Percentiles rank a stretch among this genome's conserved stretches.
These are phyloP conservation scores for Timema cristinae DNA, from an alignment of 2,888 invertebrate genomes.

Conservation along the genomic window DNA sequence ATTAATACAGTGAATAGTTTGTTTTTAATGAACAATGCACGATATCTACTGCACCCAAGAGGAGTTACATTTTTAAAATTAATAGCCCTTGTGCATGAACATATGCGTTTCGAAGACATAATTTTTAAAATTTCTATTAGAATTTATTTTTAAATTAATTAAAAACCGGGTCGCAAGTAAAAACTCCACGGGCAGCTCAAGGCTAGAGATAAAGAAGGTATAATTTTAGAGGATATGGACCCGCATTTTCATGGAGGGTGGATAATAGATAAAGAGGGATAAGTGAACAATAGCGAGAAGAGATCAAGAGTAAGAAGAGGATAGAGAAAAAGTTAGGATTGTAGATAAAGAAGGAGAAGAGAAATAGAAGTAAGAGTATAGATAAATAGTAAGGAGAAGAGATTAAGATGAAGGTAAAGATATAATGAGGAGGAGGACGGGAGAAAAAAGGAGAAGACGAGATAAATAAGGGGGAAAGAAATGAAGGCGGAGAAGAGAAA, in stretches of 20 bases:
- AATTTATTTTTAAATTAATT: too few species aligned
- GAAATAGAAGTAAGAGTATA: background rate
- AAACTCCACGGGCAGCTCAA: too few species aligned
- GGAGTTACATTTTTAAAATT: too few species aligned
- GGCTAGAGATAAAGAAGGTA: constrained; percentile 14
- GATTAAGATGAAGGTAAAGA: background rate
- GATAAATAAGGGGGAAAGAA: background rate
- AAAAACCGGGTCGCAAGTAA: too few species aligned
- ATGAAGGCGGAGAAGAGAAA: background rate
- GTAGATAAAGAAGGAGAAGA: background rate
- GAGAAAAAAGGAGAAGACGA: background rate
- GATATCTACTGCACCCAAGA: too few species aligned
- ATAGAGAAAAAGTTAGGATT: background rate
- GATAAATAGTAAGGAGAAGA: background rate
- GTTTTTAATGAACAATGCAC: too few species aligned
- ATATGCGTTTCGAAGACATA: too few species aligned
- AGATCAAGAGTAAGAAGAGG: background rate
- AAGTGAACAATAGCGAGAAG: background rate
- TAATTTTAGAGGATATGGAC: constrained; percentile 1
- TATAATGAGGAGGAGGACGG: background rate
- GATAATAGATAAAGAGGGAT: constrained; percentile 2
- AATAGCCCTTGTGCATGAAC: too few species aligned
- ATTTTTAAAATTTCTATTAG: too few species aligned
- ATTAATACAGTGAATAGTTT: too few species aligned
- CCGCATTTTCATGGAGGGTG: background rate